These are phyloP conservation scores for Spea multiplicata DNA, from an alignment of 2,113 vertebrate species.

Conservation along the genomic window DNA sequence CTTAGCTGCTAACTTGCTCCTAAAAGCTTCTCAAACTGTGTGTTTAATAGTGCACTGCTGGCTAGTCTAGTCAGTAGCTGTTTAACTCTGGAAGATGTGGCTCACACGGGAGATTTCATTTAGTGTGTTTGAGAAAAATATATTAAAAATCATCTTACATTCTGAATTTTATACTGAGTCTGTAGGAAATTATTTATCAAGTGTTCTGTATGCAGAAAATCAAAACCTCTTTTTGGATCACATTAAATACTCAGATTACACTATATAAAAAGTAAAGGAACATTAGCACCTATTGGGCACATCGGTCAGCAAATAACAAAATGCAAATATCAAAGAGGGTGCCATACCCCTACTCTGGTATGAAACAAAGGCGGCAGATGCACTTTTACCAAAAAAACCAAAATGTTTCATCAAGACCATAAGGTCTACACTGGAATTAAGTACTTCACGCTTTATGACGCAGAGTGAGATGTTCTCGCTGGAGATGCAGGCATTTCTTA, in stretches of 20 bases:
- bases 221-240: conserved; percentile 16
- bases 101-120: conserved; percentile 25
- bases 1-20: conserved; percentile 1
- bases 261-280: conserved; percentile 5
- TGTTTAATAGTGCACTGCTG: conserved; percentile 23
- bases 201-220: conserved; percentile 15
- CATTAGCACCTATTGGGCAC: conserved; percentile 1
- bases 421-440: too few relatives aligned
- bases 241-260: conserved; percentile 22
- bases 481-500: too few relatives aligned
- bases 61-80: conserved; percentile 3
- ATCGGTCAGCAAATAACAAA: conserved; percentile 34
- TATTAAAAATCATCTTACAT: conserved; percentile 11
- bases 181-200: conserved; percentile 25
- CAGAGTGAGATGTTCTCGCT: too few relatives aligned
- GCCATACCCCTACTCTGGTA: too few relatives aligned
- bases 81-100: conserved; percentile 28
- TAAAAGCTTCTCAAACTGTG: conserved; percentile 1
- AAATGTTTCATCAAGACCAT: too few relatives aligned
- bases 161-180: not conserved
- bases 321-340: conserved; percentile 1
- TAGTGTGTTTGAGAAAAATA: conserved; percentile 23
- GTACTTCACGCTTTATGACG: too few relatives aligned
- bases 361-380: too few relatives aligned
- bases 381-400: too few relatives aligned